Percentiles rank a stretch among this genome's conserved stretches.
Evolutionary conservation across 2,113 vertebrate genomes (phyloP).

Genomic region (Oceanites oceanicus): DNA sequence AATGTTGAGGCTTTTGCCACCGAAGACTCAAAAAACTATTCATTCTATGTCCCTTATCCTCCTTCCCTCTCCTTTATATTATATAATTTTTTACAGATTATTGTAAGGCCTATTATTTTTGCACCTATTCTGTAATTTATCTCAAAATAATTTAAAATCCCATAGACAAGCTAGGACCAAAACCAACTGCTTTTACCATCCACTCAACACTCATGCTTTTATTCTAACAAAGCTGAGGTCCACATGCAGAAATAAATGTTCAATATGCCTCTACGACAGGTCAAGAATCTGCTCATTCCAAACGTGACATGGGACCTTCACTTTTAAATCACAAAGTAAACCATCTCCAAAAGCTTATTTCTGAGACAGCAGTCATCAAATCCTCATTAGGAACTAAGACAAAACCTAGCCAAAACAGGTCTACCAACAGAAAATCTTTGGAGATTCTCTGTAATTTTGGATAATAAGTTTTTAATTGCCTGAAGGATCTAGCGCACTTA

Average conservation of each 20-base stretch:
- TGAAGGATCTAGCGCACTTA: background rate
- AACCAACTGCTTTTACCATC: conserved; percentile 47
- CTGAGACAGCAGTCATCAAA: background rate
- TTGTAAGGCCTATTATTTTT: conserved; percentile 54
- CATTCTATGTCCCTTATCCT: conserved; percentile 14
- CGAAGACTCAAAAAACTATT: conserved; percentile 45
- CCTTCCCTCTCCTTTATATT: background rate
- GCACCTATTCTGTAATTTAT: conserved; percentile 47
- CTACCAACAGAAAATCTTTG: background rate
- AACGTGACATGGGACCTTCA: background rate
- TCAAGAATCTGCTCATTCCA: background rate
- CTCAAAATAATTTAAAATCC: conserved; percentile 58
- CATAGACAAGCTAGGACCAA: conserved; percentile 53
- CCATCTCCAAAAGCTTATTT: conserved; percentile 8
- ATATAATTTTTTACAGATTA: conserved; percentile 44
- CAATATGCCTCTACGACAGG: background rate
- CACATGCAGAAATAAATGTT: conserved; percentile 41
- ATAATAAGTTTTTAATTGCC: background rate
- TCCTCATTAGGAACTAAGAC: background rate
- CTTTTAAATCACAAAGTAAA: background rate
- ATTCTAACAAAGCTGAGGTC: conserved; percentile 55
- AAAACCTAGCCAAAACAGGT: conserved; percentile 19
- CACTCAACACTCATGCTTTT: conserved; percentile 61
- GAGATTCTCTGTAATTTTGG: background rate
- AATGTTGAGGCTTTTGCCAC: conserved; percentile 50